Evolutionary conservation across 2,113 vertebrate genomes (phyloP).

Genomic region (Hydrochoerus hydrochaeris): DNA sequence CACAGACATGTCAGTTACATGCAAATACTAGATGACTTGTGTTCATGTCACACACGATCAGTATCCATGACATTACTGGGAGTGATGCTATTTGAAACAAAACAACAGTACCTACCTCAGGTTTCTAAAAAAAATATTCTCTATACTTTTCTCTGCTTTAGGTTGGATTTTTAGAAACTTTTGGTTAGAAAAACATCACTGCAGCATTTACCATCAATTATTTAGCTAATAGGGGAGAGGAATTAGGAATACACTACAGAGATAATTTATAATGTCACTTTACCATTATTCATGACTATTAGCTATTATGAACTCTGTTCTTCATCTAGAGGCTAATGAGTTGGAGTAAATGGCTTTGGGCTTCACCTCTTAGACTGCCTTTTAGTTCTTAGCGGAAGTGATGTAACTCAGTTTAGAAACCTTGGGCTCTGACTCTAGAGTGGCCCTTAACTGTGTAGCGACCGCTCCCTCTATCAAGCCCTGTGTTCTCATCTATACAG

Average conservation of each 20-base stretch:
- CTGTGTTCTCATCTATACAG: background rate
- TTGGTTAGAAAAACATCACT: slow-evolving; percentile 13
- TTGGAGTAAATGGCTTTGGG: slow-evolving; percentile 18
- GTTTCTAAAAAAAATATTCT: slow-evolving; percentile 35
- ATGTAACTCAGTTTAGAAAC: background rate
- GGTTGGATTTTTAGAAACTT: background rate
- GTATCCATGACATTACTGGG: background rate
- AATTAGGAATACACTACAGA: background rate
- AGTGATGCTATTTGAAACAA: background rate
- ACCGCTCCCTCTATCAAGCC: background rate
- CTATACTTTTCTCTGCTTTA: background rate
- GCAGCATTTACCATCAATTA: slow-evolving; percentile 11
- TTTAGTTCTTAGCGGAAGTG: slow-evolving; percentile 42
- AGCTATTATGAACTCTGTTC: background rate
- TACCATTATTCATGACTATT: slow-evolving; percentile 14
- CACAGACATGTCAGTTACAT: background rate
- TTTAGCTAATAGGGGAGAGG: background rate
- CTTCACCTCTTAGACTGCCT: background rate
- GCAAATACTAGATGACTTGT: background rate
- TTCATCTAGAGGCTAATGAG: background rate
- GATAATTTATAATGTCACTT: slow-evolving; percentile 36
- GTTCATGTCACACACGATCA: background rate
- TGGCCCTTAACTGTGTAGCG: background rate
- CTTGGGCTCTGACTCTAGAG: background rate
- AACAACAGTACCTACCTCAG: background rate